These are phyloP conservation scores for Corythornis leucogaster DNA, from an alignment of 2,797 vertebrate species.

Conservation along the genomic window DNA sequence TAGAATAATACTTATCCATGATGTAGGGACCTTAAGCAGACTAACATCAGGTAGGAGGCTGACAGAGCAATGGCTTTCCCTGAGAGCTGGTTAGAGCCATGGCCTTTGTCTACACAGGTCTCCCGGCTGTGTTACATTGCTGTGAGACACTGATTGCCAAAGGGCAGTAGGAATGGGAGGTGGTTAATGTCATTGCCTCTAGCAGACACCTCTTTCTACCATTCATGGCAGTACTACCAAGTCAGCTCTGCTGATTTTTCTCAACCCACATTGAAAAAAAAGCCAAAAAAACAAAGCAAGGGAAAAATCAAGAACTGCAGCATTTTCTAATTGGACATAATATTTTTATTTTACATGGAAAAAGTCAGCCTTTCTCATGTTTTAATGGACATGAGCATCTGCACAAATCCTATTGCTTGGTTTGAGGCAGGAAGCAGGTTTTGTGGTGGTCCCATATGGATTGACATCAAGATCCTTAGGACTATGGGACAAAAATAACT, in stretches of 20 bases:
- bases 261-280: constrained; percentile 5
- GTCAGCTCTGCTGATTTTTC: constrained; percentile 39
- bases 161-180: background rate
- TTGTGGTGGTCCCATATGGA: background rate
- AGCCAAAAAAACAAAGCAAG: background rate
- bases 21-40: background rate
- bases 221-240: constrained; percentile 37
- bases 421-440: background rate
- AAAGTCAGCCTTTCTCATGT: background rate
- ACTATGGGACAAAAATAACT: background rate
- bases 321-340: constrained; percentile 32
- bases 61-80: constrained; percentile 27
- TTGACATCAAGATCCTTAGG: background rate
- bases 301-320: constrained; percentile 9
- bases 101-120: background rate
- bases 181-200: constrained; percentile 30
- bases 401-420: background rate
- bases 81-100: background rate
- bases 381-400: background rate
- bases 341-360: constrained; percentile 24
- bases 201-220: constrained; percentile 43
- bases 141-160: background rate
- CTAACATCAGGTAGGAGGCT: background rate
- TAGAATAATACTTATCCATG: constrained; percentile 45
- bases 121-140: background rate